Evolutionary conservation across 1,140 invertebrate genomes (phyloP).

Genomic region (Spodoptera frugiperda): DNA sequence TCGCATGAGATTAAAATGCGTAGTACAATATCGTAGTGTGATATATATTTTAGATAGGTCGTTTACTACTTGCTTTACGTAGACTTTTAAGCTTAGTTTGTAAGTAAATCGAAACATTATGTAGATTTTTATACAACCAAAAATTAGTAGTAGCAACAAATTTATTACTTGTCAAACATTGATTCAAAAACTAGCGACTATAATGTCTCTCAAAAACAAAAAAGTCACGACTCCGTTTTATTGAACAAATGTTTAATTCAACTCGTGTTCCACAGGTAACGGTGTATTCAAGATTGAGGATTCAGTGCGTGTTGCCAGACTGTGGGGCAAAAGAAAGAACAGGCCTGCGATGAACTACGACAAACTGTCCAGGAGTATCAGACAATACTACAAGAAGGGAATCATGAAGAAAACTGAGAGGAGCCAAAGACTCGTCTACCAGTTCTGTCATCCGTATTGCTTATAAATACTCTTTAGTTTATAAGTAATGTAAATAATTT

Average conservation of each 20-base stretch:
- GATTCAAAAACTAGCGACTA: not conserved
- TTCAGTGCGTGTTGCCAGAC: conserved; percentile 96
- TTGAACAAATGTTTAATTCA: conserved; percentile 72
- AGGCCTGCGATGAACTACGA: conserved; percentile 99
- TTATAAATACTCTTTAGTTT: conserved; percentile 87
- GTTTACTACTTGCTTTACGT: too few species aligned
- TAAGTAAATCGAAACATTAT: too few species aligned
- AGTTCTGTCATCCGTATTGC: conserved; percentile 98
- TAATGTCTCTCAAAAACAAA: conserved; percentile 61
- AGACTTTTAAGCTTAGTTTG: too few species aligned
- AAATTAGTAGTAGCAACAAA: too few species aligned
- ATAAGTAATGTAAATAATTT: conserved; percentile 80
- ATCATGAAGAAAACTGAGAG: conserved; percentile 99
- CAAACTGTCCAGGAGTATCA: conserved; percentile 98
- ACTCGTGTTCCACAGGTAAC: conserved; percentile 86
- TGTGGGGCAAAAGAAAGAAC: conserved; percentile 99
- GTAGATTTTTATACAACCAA: too few species aligned
- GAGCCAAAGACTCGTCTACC: conserved; percentile 99
- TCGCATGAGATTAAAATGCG: conserved; percentile 16
- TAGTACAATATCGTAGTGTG: not conserved
- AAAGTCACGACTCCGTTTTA: conserved; percentile 53
- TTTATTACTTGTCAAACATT: not conserved
- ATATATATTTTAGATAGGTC: too few species aligned
- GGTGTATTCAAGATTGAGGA: conserved; percentile 99
- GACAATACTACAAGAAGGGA: conserved; percentile 99